phyloP scores from a whole-genome alignment of 2,113 vertebrate species.

The Antigone vipio region DNA sequence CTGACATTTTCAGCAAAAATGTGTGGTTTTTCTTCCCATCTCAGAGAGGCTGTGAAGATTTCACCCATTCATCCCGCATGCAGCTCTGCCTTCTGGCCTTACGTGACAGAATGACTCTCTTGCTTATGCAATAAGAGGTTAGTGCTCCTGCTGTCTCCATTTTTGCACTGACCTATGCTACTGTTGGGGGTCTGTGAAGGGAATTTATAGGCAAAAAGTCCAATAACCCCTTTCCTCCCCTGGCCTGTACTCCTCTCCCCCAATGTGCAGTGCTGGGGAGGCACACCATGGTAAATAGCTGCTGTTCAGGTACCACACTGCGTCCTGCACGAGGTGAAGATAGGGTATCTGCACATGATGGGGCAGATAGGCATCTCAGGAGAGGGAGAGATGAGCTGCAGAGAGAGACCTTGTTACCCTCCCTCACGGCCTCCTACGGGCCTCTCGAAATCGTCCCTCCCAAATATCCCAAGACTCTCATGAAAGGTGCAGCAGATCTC shows the following conservation, averaged over 20 bases:
- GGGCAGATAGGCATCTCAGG: background rate
- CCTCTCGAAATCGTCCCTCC: background rate
- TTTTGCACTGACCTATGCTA: background rate
- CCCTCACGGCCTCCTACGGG: background rate
- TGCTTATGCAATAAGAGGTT: background rate
- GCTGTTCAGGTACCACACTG: background rate
- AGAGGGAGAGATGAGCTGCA: background rate
- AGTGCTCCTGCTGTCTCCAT: background rate
- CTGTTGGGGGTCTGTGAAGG: background rate
- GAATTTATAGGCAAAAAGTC: background rate
- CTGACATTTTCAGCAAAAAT: background rate
- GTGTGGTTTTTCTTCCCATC: background rate
- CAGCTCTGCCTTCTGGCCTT: background rate
- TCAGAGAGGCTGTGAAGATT: background rate
- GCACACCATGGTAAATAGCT: background rate
- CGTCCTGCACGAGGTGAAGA: background rate
- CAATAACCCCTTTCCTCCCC: background rate
- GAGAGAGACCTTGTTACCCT: background rate
- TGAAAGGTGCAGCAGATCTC: background rate
- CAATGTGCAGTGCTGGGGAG: background rate
- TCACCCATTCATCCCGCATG: background rate
- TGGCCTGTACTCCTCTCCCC: background rate
- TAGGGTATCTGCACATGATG: background rate
- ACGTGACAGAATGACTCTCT: background rate
- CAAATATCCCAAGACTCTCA: background rate